Conservation (phyloP, 2,888 invertebrate genomes). For the Noctua pronuba region DNA sequence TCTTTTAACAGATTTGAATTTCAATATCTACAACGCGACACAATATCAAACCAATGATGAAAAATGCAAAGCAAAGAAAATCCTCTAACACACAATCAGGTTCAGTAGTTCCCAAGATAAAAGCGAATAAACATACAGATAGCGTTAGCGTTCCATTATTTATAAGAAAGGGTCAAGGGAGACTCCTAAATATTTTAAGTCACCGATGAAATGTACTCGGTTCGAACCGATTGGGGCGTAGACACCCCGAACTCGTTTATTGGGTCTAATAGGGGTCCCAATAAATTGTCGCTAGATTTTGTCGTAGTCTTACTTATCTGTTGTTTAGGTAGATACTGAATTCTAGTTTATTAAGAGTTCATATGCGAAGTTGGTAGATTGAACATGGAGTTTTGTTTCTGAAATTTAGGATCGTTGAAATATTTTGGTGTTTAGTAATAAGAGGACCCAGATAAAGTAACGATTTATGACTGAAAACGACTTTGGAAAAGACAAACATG, state of each 20-base stretch:
- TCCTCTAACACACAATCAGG: conserved; percentile 29
- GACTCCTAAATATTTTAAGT: conserved; percentile 59
- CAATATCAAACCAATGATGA: background rate
- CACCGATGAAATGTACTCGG: conserved; percentile 56
- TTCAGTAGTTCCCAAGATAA: conserved; percentile 53
- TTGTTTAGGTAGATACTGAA: conserved; percentile 20
- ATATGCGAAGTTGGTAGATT: background rate
- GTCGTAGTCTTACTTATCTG: conserved; percentile 25
- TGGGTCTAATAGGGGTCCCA: conserved; percentile 43
- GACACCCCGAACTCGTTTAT: conserved; percentile 44
- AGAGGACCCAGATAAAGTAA: background rate
- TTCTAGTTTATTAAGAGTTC: conserved; percentile 7
- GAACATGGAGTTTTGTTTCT: background rate
- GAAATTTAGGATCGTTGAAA: background rate
- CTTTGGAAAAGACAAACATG: background rate
- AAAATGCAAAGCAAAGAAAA: conserved; percentile 27
- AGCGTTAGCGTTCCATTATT: conserved; percentile 52
- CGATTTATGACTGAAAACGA: background rate
- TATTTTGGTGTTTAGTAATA: background rate
- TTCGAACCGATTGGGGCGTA: conserved; percentile 49
- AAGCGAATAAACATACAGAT: conserved; percentile 57
- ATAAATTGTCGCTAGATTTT: conserved; percentile 49
- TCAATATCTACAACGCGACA: background rate
- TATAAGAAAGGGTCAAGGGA: conserved; percentile 48
- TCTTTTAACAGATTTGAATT: background rate